Base-by-base conservation (phyloP, 2,888 invertebrate genomes). In the Auanema freiburgensis region DNA sequence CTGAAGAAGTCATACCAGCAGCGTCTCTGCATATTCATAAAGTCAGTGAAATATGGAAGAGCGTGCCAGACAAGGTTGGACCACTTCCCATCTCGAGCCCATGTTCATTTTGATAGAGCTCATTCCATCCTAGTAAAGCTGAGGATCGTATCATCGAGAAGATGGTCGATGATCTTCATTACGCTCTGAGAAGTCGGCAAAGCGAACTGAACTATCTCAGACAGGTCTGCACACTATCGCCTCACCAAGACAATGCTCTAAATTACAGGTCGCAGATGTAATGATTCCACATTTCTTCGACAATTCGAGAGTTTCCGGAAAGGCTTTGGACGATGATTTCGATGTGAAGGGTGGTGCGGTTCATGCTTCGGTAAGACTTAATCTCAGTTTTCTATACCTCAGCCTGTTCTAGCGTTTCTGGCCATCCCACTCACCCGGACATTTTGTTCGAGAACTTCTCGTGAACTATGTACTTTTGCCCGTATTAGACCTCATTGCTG, bases 371-470 rank as follows among this genome's bases (percentile, higher is more conserved):
- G 33, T 33, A 33, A 5, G 46, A 5, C 21, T 10, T 5, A 10
- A 5, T 46, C 10, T 46, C 46, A 5, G 21, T 46, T 46, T 10
- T 46, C 10, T 10, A 10, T 10, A 46, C 46, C 3, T 41, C n/a
- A 12, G 2, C 49, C 50, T 40, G 55, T 60, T 67, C 25, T 44
- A 67, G 60, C 52, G 67, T 40, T 59, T 67, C 16, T 81, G 81
- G 81, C 80, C 81, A 0, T 75, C 77, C 18, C 77, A 79, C 23
- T 70, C 76, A 8, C 67, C 69, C 46, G 74, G 81, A 33, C 76
- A 76, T 49, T 76, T 83, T 25, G 49, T 83, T 14, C 73, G 79
- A 24, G 81, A 83, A 71, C 61, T 83, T 43, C 42, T 83, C 10
- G 66, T 76, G 16, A 78, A 78, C 49, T 67, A 74, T 3, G 61